Evolutionary conservation across 2,113 vertebrate genomes (phyloP).

Genomic region (Passerina amoena): DNA sequence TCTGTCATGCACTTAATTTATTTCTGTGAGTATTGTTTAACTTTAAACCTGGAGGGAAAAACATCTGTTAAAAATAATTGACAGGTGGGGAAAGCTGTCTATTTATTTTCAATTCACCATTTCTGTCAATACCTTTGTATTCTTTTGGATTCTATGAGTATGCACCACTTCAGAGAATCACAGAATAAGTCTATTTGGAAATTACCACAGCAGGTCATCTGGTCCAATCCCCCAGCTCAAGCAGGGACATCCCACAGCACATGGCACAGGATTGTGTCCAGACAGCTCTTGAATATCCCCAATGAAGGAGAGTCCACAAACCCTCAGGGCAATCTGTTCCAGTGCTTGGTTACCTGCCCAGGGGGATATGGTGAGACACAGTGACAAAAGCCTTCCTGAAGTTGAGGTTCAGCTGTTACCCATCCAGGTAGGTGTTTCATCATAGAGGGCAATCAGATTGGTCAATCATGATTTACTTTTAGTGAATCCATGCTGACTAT

Average conservation of each 20-base stretch:
- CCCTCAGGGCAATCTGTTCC: background rate
- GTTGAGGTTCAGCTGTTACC: background rate
- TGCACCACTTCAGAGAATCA: background rate
- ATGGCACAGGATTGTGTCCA: background rate
- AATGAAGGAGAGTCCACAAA: accelerated
- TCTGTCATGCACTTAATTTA: background rate
- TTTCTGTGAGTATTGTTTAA: background rate
- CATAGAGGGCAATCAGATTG: background rate
- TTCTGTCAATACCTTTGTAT: background rate
- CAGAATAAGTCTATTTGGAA: background rate
- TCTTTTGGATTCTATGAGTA: background rate
- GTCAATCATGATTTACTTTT: background rate
- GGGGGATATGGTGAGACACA: background rate
- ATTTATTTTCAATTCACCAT: background rate
- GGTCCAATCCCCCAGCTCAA: background rate
- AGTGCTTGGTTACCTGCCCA: accelerated
- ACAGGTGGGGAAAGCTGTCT: background rate
- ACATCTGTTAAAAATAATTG: background rate
- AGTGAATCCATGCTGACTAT: background rate
- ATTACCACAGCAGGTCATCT: background rate
- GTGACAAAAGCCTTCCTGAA: background rate
- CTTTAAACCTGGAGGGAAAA: background rate
- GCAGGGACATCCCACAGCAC: background rate
- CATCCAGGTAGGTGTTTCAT: background rate
- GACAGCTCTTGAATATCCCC: background rate